These are phyloP conservation scores for Osmerus mordax DNA, from an alignment of 2,113 vertebrate genomes.

Conservation along the genomic window DNA sequence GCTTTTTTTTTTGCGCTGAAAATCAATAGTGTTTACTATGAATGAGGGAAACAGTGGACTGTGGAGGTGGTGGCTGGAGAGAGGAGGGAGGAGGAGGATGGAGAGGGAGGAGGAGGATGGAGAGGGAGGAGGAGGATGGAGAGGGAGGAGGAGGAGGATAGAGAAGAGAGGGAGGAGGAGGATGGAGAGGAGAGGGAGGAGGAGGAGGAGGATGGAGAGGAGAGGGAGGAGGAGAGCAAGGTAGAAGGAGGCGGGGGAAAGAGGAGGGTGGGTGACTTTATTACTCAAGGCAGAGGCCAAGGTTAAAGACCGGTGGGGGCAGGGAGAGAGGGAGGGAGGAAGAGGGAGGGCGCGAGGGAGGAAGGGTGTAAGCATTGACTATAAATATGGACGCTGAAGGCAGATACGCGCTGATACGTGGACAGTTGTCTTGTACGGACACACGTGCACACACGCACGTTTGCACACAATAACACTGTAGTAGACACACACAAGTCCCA, in stretches of 20 bases:
- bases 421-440: not conserved
- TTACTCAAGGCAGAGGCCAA: constrained; percentile 76
- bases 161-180: constrained; percentile 15
- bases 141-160: not conserved
- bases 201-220: not conserved
- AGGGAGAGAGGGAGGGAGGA: constrained; percentile 41
- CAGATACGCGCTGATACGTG: not conserved
- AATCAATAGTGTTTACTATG: constrained; percentile 85
- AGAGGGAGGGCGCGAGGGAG: constrained; percentile 11
- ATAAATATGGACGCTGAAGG: constrained; percentile 14
- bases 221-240: not conserved
- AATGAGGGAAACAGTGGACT: constrained; percentile 79
- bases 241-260: not conserved
- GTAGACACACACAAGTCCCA: not conserved
- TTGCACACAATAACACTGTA: not conserved
- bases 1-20: constrained; percentile 72
- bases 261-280: constrained; percentile 57
- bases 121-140: not conserved
- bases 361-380: constrained; percentile 34
- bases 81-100: constrained; percentile 14
- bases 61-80: constrained; percentile 65
- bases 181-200: constrained; percentile 9
- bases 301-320: constrained; percentile 74
- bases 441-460: not conserved
- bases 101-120: not conserved